Evolutionary conservation across 2,113 vertebrate genomes (phyloP).

Genomic region (Tenebrosternarchus preto): DNA sequence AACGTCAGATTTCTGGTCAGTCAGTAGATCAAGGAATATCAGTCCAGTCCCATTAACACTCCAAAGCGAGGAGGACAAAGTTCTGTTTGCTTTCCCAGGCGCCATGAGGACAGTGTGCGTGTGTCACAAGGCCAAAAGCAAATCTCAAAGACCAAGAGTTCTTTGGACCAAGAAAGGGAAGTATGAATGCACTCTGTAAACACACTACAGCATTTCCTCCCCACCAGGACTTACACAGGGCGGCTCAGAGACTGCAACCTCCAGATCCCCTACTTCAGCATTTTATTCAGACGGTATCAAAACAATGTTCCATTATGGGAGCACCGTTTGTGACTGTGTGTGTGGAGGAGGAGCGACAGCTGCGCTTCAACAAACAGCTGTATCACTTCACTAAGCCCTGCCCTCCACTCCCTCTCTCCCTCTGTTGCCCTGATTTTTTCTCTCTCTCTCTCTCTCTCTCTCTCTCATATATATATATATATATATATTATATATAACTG

Average conservation of each 20-base stretch:
- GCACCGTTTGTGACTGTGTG: slow-evolving; percentile 40
- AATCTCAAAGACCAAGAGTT: not conserved
- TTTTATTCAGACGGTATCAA: slow-evolving; percentile 54
- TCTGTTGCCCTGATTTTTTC: not conserved
- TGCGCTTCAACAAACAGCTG: slow-evolving; percentile 74
- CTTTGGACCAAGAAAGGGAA: not conserved
- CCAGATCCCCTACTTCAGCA: slow-evolving; percentile 9
- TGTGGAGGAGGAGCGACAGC: slow-evolving; percentile 69
- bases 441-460: slow-evolving; percentile 50
- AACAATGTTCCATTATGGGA: slow-evolving; percentile 62
- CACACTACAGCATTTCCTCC: not conserved
- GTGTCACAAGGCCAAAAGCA: slow-evolving; percentile 1
- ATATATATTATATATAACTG: not conserved
- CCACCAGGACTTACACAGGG: not conserved
- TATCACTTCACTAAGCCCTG: slow-evolving; percentile 61
- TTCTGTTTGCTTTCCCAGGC: slow-evolving; percentile 48
- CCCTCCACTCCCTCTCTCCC: slow-evolving; percentile 25
- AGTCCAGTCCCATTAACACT: not conserved
- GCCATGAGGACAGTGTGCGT: slow-evolving; percentile 47
- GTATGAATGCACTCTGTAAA: not conserved
- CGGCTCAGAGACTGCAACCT: not conserved
- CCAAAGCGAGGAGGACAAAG: slow-evolving; percentile 11
- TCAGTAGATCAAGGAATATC: not conserved
- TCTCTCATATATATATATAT: slow-evolving; percentile 27
- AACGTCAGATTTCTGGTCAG: too few species aligned